These are phyloP conservation scores for Hyles vespertilio DNA, from an alignment of 1,140 invertebrate genomes.

Conservation along the genomic window DNA sequence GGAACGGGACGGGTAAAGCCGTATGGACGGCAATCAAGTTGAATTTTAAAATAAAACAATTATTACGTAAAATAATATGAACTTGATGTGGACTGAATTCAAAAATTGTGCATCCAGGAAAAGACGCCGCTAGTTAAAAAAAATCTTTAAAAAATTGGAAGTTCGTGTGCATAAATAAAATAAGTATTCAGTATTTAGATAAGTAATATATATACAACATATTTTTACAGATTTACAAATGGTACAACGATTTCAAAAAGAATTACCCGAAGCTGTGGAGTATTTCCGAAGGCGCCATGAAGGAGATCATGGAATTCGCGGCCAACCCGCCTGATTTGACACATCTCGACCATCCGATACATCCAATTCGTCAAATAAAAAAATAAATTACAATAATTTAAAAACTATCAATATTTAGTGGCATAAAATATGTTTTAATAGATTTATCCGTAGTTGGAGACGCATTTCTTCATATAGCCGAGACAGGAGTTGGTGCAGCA, in stretches of 20 bases:
- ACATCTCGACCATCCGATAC: constrained; percentile 82
- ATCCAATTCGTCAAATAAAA: constrained; percentile 76
- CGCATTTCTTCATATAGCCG: constrained; percentile 59
- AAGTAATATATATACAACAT: not conserved
- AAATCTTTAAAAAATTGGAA: no score
- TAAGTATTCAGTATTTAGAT: no score
- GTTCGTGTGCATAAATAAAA: no score
- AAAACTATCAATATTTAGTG: no score
- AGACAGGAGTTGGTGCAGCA: constrained; percentile 63
- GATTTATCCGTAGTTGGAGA: constrained; percentile 28
- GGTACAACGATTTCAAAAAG: constrained; percentile 82
- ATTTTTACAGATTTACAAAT: constrained; percentile 72
- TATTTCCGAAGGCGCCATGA: constrained; percentile 80
- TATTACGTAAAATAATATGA: no score
- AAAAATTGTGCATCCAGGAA: no score
- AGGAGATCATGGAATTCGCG: constrained; percentile 79
- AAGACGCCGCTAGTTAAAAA: no score
- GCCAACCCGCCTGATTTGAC: constrained; percentile 83
- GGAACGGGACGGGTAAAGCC: no score
- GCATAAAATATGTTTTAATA: no score
- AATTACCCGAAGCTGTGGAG: constrained; percentile 82
- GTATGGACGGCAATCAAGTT: no score
- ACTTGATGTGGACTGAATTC: no score
- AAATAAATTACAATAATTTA: constrained; percentile 21
- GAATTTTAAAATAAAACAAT: no score